A percentile compares a stretch with the other conserved stretches of the same genome.
phyloP scores from a whole-genome alignment of 1,140 invertebrate species.

The Arctopsyche grandis region DNA sequence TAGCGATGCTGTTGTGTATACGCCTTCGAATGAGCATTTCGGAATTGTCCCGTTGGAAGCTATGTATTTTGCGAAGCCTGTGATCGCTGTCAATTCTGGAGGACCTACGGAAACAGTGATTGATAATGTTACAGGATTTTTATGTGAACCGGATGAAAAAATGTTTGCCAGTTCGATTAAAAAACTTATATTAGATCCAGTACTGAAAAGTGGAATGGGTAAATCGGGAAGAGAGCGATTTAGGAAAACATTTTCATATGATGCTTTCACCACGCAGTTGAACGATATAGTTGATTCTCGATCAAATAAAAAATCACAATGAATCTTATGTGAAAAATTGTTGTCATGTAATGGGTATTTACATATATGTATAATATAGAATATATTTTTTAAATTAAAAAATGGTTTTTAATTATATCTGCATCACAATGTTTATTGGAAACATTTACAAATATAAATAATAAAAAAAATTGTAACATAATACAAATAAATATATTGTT shows the following conservation, averaged over 20 bases:
- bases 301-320: too few relatives aligned
- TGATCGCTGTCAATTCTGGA: conserved; percentile 94
- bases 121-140: conserved; percentile 88
- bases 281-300: conserved; percentile 60
- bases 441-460: too few relatives aligned
- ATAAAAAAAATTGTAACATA: too few relatives aligned
- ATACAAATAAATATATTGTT: too few relatives aligned
- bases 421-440: too few relatives aligned
- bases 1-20: conserved; percentile 89
- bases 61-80: conserved; percentile 93
- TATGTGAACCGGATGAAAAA: conserved; percentile 76
- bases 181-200: conserved; percentile 70
- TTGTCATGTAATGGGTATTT: too few relatives aligned
- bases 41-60: conserved; percentile 99
- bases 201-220: conserved; percentile 74
- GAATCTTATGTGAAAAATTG: too few relatives aligned
- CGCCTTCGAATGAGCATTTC: conserved; percentile 97
- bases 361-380: too few relatives aligned
- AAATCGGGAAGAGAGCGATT: conserved; percentile 76
- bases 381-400: too few relatives aligned
- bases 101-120: conserved; percentile 95
- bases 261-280: conserved; percentile 77
- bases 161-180: conserved; percentile 85
- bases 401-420: too few relatives aligned
- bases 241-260: conserved; percentile 81